These are phyloP conservation scores for Thermophis baileyi DNA, from an alignment of 2,113 vertebrate species.

Conservation along the genomic window DNA sequence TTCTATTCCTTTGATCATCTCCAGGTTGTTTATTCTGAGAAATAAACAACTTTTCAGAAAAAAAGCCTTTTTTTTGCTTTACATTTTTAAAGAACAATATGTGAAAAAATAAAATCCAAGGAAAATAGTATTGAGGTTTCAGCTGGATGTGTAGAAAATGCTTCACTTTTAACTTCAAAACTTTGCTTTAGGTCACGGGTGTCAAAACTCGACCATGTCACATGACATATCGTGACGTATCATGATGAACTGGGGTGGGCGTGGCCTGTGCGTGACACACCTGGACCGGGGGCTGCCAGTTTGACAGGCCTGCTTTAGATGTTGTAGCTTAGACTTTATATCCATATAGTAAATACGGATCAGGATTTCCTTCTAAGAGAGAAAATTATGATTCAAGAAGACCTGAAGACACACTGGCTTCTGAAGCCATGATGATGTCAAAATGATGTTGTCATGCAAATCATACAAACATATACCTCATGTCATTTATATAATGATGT, in stretches of 20 bases:
- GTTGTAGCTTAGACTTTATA: neutral
- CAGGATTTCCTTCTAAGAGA: neutral
- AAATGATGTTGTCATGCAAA: neutral
- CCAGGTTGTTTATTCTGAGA: neutral
- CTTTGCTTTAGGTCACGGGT: neutral
- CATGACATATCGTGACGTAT: too few relatives aligned
- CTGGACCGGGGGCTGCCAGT: rapidly evolving
- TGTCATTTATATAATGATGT: neutral
- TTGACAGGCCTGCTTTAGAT: neutral
- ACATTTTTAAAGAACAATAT: neutral
- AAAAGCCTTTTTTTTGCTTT: neutral
- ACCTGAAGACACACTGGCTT: neutral
- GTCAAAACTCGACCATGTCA: too few relatives aligned
- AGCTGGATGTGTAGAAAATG: neutral
- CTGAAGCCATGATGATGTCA: neutral
- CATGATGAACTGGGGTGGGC: too few relatives aligned
- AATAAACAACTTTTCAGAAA: neutral
- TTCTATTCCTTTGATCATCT: neutral
- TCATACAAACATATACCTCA: neutral
- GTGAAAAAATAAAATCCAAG: neutral
- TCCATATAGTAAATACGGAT: neutral
- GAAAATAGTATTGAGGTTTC: neutral
- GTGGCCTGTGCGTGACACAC: too few relatives aligned
- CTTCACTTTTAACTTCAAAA: neutral
- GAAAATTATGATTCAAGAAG: neutral